These are phyloP conservation scores for Lophura nycthemera DNA, from an alignment of 2,113 vertebrate species.

Conservation along the genomic window DNA sequence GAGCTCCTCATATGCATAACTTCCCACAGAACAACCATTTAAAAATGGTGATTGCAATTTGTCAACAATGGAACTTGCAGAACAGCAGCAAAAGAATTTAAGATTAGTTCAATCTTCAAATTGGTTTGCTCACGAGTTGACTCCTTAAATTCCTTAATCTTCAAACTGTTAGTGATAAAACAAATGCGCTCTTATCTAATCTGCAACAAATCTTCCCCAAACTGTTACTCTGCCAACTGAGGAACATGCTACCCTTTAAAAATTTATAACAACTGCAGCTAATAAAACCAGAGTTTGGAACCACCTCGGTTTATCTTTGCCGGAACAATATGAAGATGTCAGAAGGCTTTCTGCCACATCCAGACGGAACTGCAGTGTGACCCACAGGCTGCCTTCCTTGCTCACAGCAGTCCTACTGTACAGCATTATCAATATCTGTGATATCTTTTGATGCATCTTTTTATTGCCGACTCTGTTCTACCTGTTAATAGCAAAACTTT, in stretches of 20 bases:
- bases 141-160: constrained; percentile 54
- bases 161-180: constrained; percentile 50
- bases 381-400: not conserved
- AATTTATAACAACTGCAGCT: constrained; percentile 60
- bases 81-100: constrained; percentile 9
- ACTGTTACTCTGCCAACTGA: constrained; percentile 25
- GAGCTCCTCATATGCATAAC: not conserved
- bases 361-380: not conserved
- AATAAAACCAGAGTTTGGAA: constrained; percentile 66
- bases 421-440: not conserved
- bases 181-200: constrained; percentile 45
- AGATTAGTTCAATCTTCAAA: constrained; percentile 39
- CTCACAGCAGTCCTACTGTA: not conserved
- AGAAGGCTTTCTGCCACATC: not conserved
- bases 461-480: not conserved
- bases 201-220: constrained; percentile 58
- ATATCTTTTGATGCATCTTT: not conserved
- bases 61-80: not conserved
- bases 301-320: constrained; percentile 53
- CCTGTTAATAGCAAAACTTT: not conserved
- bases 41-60: not conserved
- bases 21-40: not conserved
- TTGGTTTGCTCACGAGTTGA: not conserved
- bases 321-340: constrained; percentile 57
- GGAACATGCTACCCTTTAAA: constrained; percentile 30